Percentiles rank a stretch among this genome's conserved stretches.
Conservation (phyloP, 2,888 invertebrate species). For the Phalangium opilio region DNA sequence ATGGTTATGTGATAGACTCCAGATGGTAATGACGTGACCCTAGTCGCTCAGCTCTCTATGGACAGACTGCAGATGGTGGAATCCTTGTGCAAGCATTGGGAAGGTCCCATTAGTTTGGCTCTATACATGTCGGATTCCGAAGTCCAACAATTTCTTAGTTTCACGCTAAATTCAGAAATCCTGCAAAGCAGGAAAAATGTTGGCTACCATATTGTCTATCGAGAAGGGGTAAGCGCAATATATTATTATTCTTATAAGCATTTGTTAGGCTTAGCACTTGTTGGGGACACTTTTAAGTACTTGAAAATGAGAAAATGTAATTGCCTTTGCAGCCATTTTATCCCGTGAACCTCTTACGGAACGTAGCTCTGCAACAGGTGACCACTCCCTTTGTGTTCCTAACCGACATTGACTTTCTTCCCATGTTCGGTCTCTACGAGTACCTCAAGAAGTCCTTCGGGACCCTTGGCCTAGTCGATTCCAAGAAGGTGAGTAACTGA, state of each 20-base stretch:
- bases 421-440: conserved; percentile 61
- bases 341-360: conserved; percentile 76
- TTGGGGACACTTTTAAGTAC: too few relatives aligned
- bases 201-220: conserved; percentile 78
- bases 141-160: conserved; percentile 57
- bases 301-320: neutral
- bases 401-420: conserved; percentile 77
- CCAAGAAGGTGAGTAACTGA: conserved; percentile 44
- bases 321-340: conserved; percentile 51
- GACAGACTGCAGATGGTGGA: conserved; percentile 71
- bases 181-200: conserved; percentile 60
- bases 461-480: conserved; percentile 45
- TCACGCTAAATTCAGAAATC: conserved; percentile 55
- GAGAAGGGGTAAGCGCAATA: conserved; percentile 67
- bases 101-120: conserved; percentile 72
- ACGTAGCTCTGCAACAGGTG: conserved; percentile 64
- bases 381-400: conserved; percentile 70
- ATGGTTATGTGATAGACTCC: conserved; percentile 25
- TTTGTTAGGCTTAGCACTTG: too few relatives aligned
- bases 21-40: conserved; percentile 57
- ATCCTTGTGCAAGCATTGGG: conserved; percentile 67
- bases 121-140: conserved; percentile 79
- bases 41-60: conserved; percentile 72
- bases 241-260: too few relatives aligned
- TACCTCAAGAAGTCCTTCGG: conserved; percentile 48